A percentile compares a stretch with the other conserved stretches of the same genome.
phyloP scores from a whole-genome alignment of 2,888 invertebrate genomes.

The Cryptocephalus moraei region DNA sequence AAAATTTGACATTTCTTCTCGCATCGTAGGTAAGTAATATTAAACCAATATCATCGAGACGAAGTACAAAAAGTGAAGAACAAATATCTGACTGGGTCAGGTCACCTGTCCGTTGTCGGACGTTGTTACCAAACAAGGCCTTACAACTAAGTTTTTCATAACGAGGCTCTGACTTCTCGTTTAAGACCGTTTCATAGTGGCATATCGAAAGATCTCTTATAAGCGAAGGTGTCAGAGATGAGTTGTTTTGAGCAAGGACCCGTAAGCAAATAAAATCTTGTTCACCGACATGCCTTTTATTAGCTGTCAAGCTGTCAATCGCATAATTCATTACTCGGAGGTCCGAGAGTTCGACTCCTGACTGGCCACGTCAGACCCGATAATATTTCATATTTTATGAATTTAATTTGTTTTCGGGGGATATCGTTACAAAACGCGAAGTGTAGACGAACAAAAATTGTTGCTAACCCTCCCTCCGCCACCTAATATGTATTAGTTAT shows the following conservation, averaged over 20 bases:
- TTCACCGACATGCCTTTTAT: conserved; percentile 31
- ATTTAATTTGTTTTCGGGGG: neutral
- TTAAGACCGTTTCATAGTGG: neutral
- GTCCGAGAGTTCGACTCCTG: conserved; percentile 12
- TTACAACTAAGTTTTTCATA: neutral
- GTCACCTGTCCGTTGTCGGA: neutral
- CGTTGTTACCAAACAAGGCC: neutral
- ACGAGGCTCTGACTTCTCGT: neutral
- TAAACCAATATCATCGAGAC: no score
- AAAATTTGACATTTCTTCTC: no score
- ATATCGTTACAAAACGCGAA: no score
- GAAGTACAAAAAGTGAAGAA: no score
- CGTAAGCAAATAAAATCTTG: conserved; percentile 31
- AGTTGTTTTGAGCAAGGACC: conserved; percentile 21
- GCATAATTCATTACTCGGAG: conserved; percentile 29
- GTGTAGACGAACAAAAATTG: no score
- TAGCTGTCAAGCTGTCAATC: conserved; percentile 34
- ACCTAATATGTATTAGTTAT: no score
- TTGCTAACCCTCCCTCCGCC: no score
- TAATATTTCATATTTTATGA: neutral
- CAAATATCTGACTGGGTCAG: no score
- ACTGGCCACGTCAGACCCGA: neutral
- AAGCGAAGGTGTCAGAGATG: conserved; percentile 17
- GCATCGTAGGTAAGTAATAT: no score
- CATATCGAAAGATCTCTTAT: neutral